Percentiles rank a stretch among this genome's conserved stretches.
phyloP scores from a whole-genome alignment of 2,797 vertebrate genomes.

The Tadarida brasiliensis region DNA sequence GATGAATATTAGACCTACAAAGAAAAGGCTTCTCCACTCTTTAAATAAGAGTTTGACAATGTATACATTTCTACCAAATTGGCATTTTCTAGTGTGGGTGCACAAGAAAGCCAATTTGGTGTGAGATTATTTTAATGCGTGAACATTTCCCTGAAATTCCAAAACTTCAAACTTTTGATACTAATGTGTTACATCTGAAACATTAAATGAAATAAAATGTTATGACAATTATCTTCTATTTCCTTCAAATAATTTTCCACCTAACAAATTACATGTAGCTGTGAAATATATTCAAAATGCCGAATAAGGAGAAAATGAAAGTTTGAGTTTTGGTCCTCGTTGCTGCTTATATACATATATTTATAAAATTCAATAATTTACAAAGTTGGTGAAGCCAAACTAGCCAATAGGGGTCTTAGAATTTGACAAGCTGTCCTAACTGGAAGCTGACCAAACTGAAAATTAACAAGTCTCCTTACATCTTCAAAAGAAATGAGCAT shows the following conservation, averaged over 20 bases:
- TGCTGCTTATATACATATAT: not conserved
- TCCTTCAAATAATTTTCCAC: not conserved
- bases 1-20: not conserved
- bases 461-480: not conserved
- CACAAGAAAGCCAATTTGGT: too few relatives aligned
- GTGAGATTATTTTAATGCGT: not conserved
- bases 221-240: not conserved
- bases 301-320: not conserved
- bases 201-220: not conserved
- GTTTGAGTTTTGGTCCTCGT: not conserved
- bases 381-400: not conserved
- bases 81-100: not conserved
- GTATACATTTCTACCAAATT: not conserved
- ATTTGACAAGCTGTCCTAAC: not conserved
- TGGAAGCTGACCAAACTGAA: not conserved
- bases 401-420: not conserved
- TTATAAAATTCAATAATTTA: not conserved
- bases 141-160: not conserved
- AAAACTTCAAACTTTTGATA: not conserved
- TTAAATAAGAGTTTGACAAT: not conserved
- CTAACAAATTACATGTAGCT: not conserved
- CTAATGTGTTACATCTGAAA: not conserved
- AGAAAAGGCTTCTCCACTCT: not conserved
- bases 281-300: not conserved
- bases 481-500: not conserved